Base-by-base conservation (phyloP, 35 echinoderm and acorn worm genomes). In the Apostichopus japonicus region DNA sequence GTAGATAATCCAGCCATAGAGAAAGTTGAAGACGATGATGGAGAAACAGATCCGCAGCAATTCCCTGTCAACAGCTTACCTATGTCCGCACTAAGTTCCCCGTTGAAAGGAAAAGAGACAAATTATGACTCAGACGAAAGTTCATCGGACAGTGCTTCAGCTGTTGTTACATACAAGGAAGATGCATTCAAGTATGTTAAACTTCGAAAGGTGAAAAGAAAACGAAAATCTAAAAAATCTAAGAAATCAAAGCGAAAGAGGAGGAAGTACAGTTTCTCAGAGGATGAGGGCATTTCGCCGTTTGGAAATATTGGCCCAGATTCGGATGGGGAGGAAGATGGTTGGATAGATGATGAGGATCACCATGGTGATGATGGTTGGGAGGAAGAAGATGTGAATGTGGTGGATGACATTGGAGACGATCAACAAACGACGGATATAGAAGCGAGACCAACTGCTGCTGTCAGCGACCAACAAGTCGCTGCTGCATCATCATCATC, bases 281-380 rank as follows among this genome's bases (percentile, higher is more conserved):
- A 10, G 59, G 86, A 89, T 15, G 86, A 89, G 44, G 86, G 72
- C 7, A 63, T 72, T 11, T 22, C 19, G 5, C 86, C 59, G 21
- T 89, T 89, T 73, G 62, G 86, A 65, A 25, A 63, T 15, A 14
- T 72, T 67, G 67, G 19, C 24, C 14, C 63, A 16, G 86, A 80
- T 11, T 53, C 23, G 11, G 79, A 89, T 33, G 86, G 14, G 22
- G 86, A 73, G 25, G 86, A 25, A 63, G 86, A 89, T 67, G 86
- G 86, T 72, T 89, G 86, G 86, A 89, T 89, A 62, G 86, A 89
- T 89, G 62, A 89, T 53, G 86, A 88, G 58, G 24, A 55, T 51
- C 33, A 44, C 33, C 86, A 88, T 8, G 22, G 4, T 11, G 67
- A 72, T 23, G 86, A 72, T 73, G 67, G 86, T 33, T 89, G 59